Percentiles rank a stretch among this genome's conserved stretches.
Conservation (phyloP, 2,113 vertebrate species). For the Eolophus roseicapilla region DNA sequence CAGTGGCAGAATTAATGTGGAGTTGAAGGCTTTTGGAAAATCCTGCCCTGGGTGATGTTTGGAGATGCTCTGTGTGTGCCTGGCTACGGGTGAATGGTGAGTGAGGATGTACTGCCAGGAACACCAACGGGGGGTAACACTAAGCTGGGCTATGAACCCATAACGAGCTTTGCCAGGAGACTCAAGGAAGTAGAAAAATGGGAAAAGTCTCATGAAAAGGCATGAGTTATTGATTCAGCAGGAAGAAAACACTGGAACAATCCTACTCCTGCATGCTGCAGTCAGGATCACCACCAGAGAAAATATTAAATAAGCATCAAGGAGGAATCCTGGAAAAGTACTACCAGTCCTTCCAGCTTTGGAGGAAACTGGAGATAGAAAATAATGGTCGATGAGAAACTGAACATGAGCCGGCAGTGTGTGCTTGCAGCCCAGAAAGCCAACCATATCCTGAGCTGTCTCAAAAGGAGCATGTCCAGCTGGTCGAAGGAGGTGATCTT, state of each 20-base stretch:
- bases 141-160: background rate
- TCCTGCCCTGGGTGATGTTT: background rate
- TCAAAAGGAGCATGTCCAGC: background rate
- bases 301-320: background rate
- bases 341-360: background rate
- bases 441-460: background rate
- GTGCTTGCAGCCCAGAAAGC: background rate
- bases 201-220: background rate
- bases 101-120: constrained; percentile 22
- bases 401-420: background rate
- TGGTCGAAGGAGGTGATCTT: background rate
- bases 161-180: background rate
- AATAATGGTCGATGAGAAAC: rapidly evolving
- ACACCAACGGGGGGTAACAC: rapidly evolving
- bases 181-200: background rate
- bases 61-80: background rate
- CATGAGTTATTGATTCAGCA: background rate
- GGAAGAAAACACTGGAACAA: background rate
- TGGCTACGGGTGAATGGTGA: background rate
- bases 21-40: background rate
- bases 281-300: background rate
- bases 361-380: background rate
- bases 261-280: background rate
- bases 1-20: background rate
- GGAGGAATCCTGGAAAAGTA: background rate